Percentiles rank a stretch among this genome's conserved stretches.
These are phyloP conservation scores for Psilanteris sp. DNA, from an alignment of 1,140 invertebrate species.

Conservation along the genomic window DNA sequence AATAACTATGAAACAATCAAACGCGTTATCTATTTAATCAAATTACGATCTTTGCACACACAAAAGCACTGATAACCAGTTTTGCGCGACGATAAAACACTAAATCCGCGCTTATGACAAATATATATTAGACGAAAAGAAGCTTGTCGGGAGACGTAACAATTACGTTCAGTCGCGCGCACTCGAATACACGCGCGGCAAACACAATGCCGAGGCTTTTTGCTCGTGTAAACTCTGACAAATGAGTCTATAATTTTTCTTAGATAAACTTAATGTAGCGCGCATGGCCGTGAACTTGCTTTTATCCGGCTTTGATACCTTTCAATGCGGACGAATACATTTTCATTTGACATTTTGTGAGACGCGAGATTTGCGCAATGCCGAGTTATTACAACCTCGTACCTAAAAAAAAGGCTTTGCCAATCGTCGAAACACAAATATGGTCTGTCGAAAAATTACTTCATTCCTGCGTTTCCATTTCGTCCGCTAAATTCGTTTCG, in stretches of 20 bases:
- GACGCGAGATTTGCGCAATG: slow-evolving; percentile 18
- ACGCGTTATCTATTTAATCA: slow-evolving; percentile 2
- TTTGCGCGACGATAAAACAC: not conserved
- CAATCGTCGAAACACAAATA: no score
- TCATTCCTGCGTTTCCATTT: no score
- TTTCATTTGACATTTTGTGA: slow-evolving; percentile 8
- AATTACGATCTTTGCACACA: not conserved
- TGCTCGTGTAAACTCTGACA: slow-evolving; percentile 28
- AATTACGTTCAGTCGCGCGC: no score
- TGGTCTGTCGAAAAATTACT: no score
- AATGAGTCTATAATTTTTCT: slow-evolving; percentile 38
- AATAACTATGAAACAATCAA: not conserved
- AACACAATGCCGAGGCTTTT: slow-evolving; percentile 21
- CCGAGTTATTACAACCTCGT: not conserved
- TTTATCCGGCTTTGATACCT: slow-evolving; percentile 30
- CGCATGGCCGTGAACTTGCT: slow-evolving; percentile 33
- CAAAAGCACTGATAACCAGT: not conserved
- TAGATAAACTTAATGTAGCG: slow-evolving; percentile 38
- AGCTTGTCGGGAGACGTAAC: no score
- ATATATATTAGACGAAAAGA: no score
- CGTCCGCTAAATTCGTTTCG: no score
- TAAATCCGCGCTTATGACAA: not conserved
- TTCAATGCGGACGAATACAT: slow-evolving; percentile 24
- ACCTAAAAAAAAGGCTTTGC: not conserved
- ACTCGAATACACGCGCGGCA: slow-evolving; percentile 3